Conservation (phyloP, 2,797 vertebrate species). For the Pampus argenteus region DNA sequence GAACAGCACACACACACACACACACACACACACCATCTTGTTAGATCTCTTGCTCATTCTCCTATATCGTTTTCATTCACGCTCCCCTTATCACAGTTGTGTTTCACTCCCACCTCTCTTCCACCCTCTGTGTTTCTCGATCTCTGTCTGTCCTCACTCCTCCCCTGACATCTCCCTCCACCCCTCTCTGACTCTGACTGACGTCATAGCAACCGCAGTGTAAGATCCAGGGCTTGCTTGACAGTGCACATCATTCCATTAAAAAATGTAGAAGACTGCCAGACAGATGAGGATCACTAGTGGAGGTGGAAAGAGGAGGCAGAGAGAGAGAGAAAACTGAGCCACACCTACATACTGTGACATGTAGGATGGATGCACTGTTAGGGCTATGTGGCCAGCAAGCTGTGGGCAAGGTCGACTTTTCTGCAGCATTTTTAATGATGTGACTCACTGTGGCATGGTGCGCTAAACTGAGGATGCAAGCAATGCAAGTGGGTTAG, state of each 20-base stretch:
- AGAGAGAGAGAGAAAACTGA: constrained; percentile 7
- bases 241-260: constrained; percentile 59
- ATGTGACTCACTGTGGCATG: constrained; percentile 73
- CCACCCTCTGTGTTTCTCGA: constrained; percentile 29
- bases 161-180: constrained; percentile 40
- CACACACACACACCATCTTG: background rate
- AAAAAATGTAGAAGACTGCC: constrained; percentile 22
- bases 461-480: constrained; percentile 57
- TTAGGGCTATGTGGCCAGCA: constrained; percentile 33
- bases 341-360: constrained; percentile 40
- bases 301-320: constrained; percentile 13
- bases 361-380: constrained; percentile 32
- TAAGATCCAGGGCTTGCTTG: constrained; percentile 54
- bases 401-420: constrained; percentile 66
- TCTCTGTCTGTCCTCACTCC: constrained; percentile 42
- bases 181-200: constrained; percentile 52
- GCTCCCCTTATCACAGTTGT: constrained; percentile 19
- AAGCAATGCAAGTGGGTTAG: constrained; percentile 40
- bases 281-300: constrained; percentile 30
- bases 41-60: constrained; percentile 12
- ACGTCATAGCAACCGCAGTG: constrained; percentile 78
- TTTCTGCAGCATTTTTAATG: constrained; percentile 70
- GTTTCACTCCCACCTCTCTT: constrained; percentile 23
- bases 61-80: constrained; percentile 22
- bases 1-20: background rate